Evolutionary conservation across 2,113 vertebrate genomes (phyloP), one percentile per base, ranked within the genome.

Genomic region (Dendropsophus ebraccatus): DNA sequence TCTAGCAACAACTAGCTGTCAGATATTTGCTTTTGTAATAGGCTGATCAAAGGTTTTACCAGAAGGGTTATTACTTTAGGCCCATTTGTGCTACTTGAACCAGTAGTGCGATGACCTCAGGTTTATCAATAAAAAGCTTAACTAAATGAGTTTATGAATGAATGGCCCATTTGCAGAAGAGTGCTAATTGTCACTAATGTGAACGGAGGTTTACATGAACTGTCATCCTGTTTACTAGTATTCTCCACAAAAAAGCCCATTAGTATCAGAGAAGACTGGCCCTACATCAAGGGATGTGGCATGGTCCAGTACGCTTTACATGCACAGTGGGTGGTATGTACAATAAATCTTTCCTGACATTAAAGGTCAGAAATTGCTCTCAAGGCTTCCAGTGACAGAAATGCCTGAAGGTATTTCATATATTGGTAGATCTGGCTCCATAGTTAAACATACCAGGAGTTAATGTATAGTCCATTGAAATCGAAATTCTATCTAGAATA

Each of bases 321-420:
- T 30, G 32, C 78, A 81, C 56, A 17, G 50, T 81, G 78, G 78
- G 78, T 47, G 78, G 78, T n/a, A 81, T 65, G 23, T 65, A 65
- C 78, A 81, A 81, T 81, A 81, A 65, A 81, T 81, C 56, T 47
- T 62, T 65, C 37, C 56, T 81, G 56, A 81, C 75, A 54, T 62
- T 47, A 47, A 62, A 81, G 78, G 78, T 65, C 78, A 81, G 32
- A 62, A 62, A 80, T 80, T 37, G 54, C 54, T 62, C 77, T 60
- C 19, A 11, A 58, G 25, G 41, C 13, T 41, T 41, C 19, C 35
- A 25, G 2, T 45, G 16, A 47, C 13, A 62, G n/a, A 81, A 41
- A 1, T 62, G 78, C 78, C 78, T 65, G 7, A 81, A 81, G 78
- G 23, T 58, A 81, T 80, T 45, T 60, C n/a, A 62, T 30, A 81